phyloP scores from a whole-genome alignment of 2,797 vertebrate genomes.

The Balearica regulorum region DNA sequence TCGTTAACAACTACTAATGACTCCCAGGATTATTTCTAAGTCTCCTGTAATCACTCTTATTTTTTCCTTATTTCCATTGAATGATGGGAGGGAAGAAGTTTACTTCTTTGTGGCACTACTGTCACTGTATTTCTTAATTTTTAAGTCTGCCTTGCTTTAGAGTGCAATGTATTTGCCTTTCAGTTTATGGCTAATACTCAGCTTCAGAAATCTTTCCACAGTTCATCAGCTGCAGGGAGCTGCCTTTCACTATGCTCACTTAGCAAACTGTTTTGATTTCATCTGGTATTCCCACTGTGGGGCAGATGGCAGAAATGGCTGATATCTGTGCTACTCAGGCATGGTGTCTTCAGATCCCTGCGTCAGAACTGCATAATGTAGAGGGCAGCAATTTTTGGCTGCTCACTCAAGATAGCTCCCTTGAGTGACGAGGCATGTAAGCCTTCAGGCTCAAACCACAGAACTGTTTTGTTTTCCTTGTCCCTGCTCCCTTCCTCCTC shows the following conservation, averaged over 20 bases:
- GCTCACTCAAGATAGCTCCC: neutral
- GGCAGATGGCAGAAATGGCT: conserved; percentile 34
- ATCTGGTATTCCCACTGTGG: conserved; percentile 22
- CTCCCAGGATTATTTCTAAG: neutral
- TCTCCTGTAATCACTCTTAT: neutral
- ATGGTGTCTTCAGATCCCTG: neutral
- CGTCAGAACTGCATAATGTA: neutral
- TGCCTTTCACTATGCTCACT: neutral
- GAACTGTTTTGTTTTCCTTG: conserved; percentile 10
- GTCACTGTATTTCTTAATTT: neutral
- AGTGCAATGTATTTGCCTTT: neutral
- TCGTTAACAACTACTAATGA: neutral
- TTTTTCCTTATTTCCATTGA: neutral
- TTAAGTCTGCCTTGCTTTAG: neutral
- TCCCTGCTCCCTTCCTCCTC: neutral
- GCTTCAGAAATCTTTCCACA: neutral
- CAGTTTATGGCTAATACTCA: neutral
- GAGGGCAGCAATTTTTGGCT: conserved; percentile 26
- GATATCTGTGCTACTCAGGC: neutral
- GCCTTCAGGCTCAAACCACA: neutral
- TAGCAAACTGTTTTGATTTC: conserved; percentile 11
- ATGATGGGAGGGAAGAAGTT: neutral
- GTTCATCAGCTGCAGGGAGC: neutral
- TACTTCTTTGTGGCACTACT: neutral
- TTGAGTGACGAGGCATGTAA: conserved; percentile 18